Evolutionary conservation across 2,888 invertebrate species (phyloP), one percentile per base, ranked within the genome.

Genomic region (Emmelina monodactyla): DNA sequence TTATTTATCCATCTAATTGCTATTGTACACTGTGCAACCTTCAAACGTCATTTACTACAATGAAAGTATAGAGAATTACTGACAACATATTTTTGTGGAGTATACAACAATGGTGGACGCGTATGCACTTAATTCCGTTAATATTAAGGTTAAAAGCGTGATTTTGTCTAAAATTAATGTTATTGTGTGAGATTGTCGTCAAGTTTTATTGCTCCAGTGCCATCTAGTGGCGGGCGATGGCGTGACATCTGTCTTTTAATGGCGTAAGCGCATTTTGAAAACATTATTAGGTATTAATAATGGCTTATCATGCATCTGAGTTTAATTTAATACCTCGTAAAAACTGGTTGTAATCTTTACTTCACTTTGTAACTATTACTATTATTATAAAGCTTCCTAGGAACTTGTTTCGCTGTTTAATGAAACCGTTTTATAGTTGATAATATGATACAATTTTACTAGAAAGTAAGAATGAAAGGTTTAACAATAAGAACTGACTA

Each of bases 1-100:
- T 78, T 76, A 78, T 76, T 73, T 66, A 73, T 70, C 70, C 55
- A 58, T 73, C 66, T 78, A 75, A 78, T 78, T 76, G 71, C 65
- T 62, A 25, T 25, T 11, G 11, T 25, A 25, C 25, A 25, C n/a
- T 10, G 3, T 7, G 6, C 25, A 25, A 25, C 4, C 6, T n/a
- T 3, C 9, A 25, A 9, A 4, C n/a, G 4, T 3, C 25, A 25
- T 3, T 25, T n/a, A n/a, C 11, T 4, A 3, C 6, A n/a, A 25
- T 10, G n/a, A 10, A 3, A 4, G n/a, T 25, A 9, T 7, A 10
- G 3, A 25, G n/a, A 25, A 25, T 25, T 25, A 25, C n/a, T 3
- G 25, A 3, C 9, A 25, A 3, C 6, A n/a, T 9, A 9, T 9
- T 9, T 9, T 10, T 25, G 25, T 25, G 9, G 4, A 25, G 3